Evolutionary conservation across 1,140 invertebrate genomes (phyloP), one percentile per base, ranked within the genome.

Genomic region (Lasioglossum baleicum): DNA sequence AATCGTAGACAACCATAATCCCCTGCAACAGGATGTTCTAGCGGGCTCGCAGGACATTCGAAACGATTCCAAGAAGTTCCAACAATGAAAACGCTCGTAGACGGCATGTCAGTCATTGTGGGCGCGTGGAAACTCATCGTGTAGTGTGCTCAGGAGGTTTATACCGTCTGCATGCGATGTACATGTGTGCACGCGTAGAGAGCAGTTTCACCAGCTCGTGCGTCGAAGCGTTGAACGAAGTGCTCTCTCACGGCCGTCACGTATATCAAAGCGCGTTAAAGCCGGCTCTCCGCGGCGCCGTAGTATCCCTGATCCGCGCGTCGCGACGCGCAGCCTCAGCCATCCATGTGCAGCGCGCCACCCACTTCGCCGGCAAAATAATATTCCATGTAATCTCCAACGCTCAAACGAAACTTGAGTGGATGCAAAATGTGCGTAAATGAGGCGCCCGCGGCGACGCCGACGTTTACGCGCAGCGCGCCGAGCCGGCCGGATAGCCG

Each of bases 391-490:
- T 86, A 90, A 90, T 90, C 87, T 89, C 85, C 83, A 79, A 73
- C 75, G 84, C 81, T 89, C 86, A 89, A 89, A 89, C 88, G 88
- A 89, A 89, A 86, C 81, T 74, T 80, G 85, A 89, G 87, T 89
- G 85, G 88, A 89, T 89, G 88, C 87, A 89, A 90, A 90, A 89
- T 83, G 78, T 81, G 83, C 84, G 81, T 87, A 88, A 89, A 88
- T 89, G 88, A 89, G 84, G 69, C 73, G 88, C 88, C 86, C 44
- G 81, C 66, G 81, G 84, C 80, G 81, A 75, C 80, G 58, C n/a
- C 68, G 42, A 77, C 67, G 75, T 61, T 44, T 69, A 80, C 44
- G 26, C 72, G 66, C 78, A 65, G 78, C 70, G 78, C 70, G 68
- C 70, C 61, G 74, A 61, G 74, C 10, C 44, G 35, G 71, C 78